Evolutionary conservation across 2,888 invertebrate species (phyloP).

Genomic region (Ochropleura plecta): DNA sequence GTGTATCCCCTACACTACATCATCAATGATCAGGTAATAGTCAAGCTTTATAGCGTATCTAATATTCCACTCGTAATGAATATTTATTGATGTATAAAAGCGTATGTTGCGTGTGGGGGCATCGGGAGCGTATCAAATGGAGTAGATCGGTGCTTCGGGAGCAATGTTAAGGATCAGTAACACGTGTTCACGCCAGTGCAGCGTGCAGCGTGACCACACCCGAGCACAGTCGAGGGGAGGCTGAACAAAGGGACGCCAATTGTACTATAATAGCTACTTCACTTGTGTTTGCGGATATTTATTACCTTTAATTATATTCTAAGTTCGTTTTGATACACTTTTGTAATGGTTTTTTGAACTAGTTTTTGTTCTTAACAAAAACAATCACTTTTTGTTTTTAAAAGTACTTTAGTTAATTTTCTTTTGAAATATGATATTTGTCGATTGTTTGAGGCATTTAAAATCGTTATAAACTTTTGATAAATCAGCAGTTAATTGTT

Average conservation of each 20-base stretch:
- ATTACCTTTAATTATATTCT: constrained; percentile 71
- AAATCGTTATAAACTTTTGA: background rate
- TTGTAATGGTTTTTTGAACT: background rate
- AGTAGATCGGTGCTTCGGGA: constrained; percentile 78
- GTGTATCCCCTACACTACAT: constrained; percentile 11
- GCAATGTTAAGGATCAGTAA: constrained; percentile 79
- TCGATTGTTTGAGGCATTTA: background rate
- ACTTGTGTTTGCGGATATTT: constrained; percentile 80
- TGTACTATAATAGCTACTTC: constrained; percentile 83
- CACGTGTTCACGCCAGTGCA: constrained; percentile 84
- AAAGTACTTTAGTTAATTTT: background rate
- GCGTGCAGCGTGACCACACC: constrained; percentile 78
- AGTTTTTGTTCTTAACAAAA: constrained; percentile 4
- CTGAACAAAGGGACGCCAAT: constrained; percentile 77
- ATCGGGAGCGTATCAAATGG: constrained; percentile 83
- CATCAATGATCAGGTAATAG: constrained; percentile 56
- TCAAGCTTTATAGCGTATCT: constrained; percentile 56
- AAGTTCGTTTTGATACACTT: constrained; percentile 39
- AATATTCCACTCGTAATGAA: constrained; percentile 67
- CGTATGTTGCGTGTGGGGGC: constrained; percentile 80
- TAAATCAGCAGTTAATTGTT: background rate
- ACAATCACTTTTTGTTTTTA: background rate
- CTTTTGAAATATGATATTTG: background rate
- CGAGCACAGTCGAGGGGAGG: constrained; percentile 73
- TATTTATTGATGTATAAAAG: constrained; percentile 74